These are phyloP conservation scores for Sebastes taczanowskii DNA, from an alignment of 2,797 vertebrate genomes.

Conservation along the genomic window DNA sequence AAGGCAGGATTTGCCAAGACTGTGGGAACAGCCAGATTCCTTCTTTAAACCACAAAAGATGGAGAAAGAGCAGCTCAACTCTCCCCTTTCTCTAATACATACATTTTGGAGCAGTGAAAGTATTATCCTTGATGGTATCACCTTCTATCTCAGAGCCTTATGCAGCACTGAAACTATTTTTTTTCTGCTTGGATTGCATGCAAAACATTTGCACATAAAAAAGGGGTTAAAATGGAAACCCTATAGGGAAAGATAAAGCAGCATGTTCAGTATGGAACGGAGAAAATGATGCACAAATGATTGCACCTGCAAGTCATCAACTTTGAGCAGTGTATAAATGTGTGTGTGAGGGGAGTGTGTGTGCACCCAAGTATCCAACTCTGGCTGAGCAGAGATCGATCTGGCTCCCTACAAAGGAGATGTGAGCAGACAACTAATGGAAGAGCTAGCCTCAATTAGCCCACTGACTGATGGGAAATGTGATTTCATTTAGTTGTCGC, in stretches of 20 bases:
- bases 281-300: slow-evolving; percentile 24
- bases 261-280: not conserved
- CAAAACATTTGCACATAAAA: slow-evolving; percentile 9
- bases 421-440: slow-evolving; percentile 75
- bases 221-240: slow-evolving; percentile 8
- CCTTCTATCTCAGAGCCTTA: slow-evolving; percentile 14
- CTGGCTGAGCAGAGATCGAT: slow-evolving; percentile 64
- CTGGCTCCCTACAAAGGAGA: slow-evolving; percentile 67
- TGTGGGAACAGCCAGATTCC: slow-evolving; percentile 75
- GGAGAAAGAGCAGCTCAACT: slow-evolving; percentile 59
- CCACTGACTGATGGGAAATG: slow-evolving; percentile 73
- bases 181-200: slow-evolving; percentile 10
- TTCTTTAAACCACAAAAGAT: slow-evolving; percentile 65
- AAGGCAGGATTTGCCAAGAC: slow-evolving; percentile 74
- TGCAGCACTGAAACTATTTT: slow-evolving; percentile 4
- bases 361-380: slow-evolving; percentile 29
- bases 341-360: not conserved
- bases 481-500: slow-evolving; percentile 71
- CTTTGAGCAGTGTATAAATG: not conserved
- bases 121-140: slow-evolving; percentile 45
- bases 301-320: slow-evolving; percentile 29
- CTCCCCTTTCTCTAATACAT: slow-evolving; percentile 49
- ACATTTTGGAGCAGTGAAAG: slow-evolving; percentile 39
- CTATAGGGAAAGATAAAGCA: not conserved
- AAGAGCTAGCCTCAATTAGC: slow-evolving; percentile 74